Base-by-base conservation (phyloP, 2,113 vertebrate species). In the Hyperoodon ampullatus region DNA sequence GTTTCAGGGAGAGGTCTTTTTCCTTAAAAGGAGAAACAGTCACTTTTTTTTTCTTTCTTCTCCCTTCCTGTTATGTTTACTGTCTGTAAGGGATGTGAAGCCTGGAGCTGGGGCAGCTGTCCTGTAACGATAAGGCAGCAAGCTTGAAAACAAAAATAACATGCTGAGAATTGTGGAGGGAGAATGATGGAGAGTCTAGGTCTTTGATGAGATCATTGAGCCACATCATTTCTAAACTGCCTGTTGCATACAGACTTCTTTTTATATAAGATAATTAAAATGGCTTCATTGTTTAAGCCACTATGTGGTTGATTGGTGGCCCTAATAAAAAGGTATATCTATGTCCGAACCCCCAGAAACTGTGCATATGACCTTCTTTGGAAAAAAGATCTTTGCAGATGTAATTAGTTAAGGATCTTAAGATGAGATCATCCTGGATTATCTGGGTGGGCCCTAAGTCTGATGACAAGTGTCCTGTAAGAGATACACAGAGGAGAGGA, bases 301-400 rank as follows among this genome's bases (percentile, higher is more conserved):
- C 30, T 87, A 5, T 44, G 35, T 87, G 23, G n/a, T 71, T 80
- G 26, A 86, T 86, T 68, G 15, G 16, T 65, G n/a, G 8, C 55
- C 42, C 72, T 47, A 1, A 21, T 53, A 60, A 65, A 80, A 90
- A 53, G 55, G 42, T 65, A 6, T 77, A 33, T 75, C 30, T 72
- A 11, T 68, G 18, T 74, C n/a, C 19, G 30, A 90, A 77, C 13
- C 44, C 33, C 39, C 39, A 61, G 94, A 91, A 86, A 28, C 63
- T 80, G 16, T 87, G n/a, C 70, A 42, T 91, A 72, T 86, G 53
- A 53, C 66, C 47, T 50, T 93, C 35, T 81, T 87, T 92, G 89
- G 74, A 63, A 35, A 60, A 90, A 78, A 8, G 47, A 30, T 78
- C 50, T 87, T 78, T 87, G 71, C 12, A 58, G 61, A 60, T 60